Conservation (phyloP, 2,113 vertebrate genomes). For the Columba livia region DNA sequence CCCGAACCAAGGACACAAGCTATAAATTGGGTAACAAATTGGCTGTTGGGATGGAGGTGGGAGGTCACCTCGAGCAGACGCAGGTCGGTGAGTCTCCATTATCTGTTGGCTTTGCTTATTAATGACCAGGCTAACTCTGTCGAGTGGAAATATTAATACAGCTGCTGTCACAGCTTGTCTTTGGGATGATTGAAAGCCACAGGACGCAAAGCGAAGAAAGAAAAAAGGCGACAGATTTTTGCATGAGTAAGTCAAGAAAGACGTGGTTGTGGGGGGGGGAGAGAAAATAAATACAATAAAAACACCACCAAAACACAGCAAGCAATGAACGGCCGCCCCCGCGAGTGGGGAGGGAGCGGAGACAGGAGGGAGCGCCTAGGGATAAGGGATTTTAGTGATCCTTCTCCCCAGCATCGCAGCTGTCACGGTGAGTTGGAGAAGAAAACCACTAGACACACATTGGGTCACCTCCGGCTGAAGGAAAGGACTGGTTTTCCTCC, state of each 20-base stretch:
- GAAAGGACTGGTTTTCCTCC: background rate
- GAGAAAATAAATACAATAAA: background rate
- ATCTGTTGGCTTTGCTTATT: background rate
- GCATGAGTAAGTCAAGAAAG: background rate
- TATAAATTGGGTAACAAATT: background rate
- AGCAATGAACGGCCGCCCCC: background rate
- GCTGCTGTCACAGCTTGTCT: background rate
- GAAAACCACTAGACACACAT: background rate
- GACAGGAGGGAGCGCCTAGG: background rate
- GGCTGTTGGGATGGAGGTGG: background rate
- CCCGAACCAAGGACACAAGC: background rate
- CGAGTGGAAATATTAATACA: background rate
- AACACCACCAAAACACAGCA: background rate
- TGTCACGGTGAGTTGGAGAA: accelerated
- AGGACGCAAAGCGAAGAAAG: accelerated
- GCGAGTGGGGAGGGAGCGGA: accelerated
- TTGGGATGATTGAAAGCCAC: background rate
- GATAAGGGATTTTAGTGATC: background rate
- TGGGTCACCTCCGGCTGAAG: background rate
- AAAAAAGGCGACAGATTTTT: background rate
- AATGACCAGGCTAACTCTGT: background rate
- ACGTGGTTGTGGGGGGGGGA: background rate
- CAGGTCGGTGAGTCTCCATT: background rate
- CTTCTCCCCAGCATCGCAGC: background rate
- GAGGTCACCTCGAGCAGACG: background rate